A percentile compares a stretch with the other conserved stretches of the same genome.
Evolutionary conservation across 2,797 vertebrate genomes (phyloP).

Genomic region (Myotis daubentonii): DNA sequence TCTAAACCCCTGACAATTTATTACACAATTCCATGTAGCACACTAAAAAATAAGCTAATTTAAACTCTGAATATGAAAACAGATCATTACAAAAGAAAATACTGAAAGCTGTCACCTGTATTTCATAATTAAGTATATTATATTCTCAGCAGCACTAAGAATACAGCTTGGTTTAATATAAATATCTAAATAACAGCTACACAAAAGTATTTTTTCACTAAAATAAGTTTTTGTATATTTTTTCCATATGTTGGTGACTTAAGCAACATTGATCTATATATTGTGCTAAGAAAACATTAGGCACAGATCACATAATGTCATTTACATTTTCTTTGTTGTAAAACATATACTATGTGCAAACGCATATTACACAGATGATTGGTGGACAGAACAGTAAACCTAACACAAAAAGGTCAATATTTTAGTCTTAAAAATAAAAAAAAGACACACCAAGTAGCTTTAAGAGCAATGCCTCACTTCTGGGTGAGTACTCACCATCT

Average conservation of each 20-base stretch:
- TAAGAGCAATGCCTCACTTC: constrained; percentile 59
- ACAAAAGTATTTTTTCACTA: constrained; percentile 79
- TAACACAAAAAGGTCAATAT: constrained; percentile 72
- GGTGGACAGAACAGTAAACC: constrained; percentile 72
- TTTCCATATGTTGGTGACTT: constrained; percentile 70
- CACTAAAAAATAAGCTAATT: constrained; percentile 79
- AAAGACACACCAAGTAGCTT: constrained; percentile 31
- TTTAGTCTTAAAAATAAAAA: constrained; percentile 54
- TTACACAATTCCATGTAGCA: constrained; percentile 65
- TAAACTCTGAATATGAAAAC: constrained; percentile 77
- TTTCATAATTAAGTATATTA: constrained; percentile 71
- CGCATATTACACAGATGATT: constrained; percentile 71
- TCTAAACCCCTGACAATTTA: constrained; percentile 80
- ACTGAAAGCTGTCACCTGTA: constrained; percentile 65
- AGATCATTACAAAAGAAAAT: constrained; percentile 81
- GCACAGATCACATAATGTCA: constrained; percentile 81
- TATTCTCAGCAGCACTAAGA: constrained; percentile 70
- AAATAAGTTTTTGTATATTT: constrained; percentile 74
- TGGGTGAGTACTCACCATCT: background rate
- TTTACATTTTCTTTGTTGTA: constrained; percentile 74
- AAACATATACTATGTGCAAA: constrained; percentile 80
- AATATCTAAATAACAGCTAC: constrained; percentile 79
- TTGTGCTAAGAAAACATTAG: constrained; percentile 83
- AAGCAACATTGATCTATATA: constrained; percentile 77
- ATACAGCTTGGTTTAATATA: constrained; percentile 72